A percentile compares a stretch with the other conserved stretches of the same genome.
Evolutionary conservation across 2,888 invertebrate species (phyloP).

Genomic region (Chamaedrilus cognettii): DNA sequence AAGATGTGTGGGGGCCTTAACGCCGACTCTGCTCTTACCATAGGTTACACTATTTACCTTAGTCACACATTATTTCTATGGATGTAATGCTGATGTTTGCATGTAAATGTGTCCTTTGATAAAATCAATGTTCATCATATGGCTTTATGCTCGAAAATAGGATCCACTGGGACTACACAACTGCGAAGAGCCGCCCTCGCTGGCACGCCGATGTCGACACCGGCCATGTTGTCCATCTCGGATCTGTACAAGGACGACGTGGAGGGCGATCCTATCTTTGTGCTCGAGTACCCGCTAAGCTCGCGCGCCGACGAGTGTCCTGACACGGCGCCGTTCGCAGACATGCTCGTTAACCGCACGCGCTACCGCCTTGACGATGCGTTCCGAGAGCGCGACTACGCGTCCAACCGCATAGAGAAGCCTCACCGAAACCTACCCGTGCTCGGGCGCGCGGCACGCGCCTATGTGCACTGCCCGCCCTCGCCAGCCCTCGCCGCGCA

Average conservation of each 20-base stretch:
- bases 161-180: too few species aligned
- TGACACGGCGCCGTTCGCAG: background rate
- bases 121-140: too few species aligned
- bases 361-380: slow-evolving; percentile 14
- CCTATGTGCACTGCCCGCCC: slow-evolving; percentile 8
- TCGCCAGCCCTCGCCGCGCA: slow-evolving; percentile 3
- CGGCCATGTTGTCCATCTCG: slow-evolving; percentile 16
- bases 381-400: slow-evolving; percentile 14
- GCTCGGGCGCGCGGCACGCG: slow-evolving; percentile 9
- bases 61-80: too few species aligned
- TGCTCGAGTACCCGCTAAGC: slow-evolving; percentile 18
- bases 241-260: slow-evolving; percentile 17
- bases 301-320: too few species aligned
- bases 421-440: slow-evolving; percentile 17
- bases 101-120: too few species aligned
- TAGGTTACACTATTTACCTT: too few species aligned
- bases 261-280: slow-evolving; percentile 13
- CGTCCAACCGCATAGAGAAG: slow-evolving; percentile 17
- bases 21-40: too few species aligned
- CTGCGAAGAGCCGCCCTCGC: too few species aligned
- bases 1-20: too few species aligned
- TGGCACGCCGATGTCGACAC: too few species aligned
- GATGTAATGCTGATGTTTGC: too few species aligned
- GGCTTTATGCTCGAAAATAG: too few species aligned
- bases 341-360: slow-evolving; percentile 4